Percentiles rank a stretch among this genome's conserved stretches.
phyloP scores from a whole-genome alignment of 2,888 invertebrate genomes.

The Cryptophagus acutangulus region DNA sequence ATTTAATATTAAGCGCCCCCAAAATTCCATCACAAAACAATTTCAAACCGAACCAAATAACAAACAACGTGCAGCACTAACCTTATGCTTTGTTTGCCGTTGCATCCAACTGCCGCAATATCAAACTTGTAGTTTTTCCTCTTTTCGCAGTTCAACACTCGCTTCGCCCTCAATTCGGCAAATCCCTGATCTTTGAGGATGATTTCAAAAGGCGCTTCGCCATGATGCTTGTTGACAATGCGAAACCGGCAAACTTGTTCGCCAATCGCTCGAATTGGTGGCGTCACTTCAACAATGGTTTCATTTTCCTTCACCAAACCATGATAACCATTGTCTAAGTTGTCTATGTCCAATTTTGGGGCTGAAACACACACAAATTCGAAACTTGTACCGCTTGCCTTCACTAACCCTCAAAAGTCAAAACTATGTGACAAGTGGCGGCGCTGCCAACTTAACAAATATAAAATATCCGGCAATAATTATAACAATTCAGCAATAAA shows the following conservation, averaged over 20 bases:
- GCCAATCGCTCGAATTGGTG: conserved; percentile 71
- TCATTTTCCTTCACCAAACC: conserved; percentile 91
- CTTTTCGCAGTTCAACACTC: conserved; percentile 88
- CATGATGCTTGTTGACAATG: conserved; percentile 87
- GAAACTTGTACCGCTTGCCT: too few relatives aligned
- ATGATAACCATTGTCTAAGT: conserved; percentile 84
- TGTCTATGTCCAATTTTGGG: conserved; percentile 71
- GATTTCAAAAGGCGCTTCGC: conserved; percentile 79
- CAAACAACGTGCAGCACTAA: too few relatives aligned
- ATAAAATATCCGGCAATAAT: too few relatives aligned
- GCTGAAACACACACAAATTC: too few relatives aligned
- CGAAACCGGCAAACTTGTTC: conserved; percentile 77
- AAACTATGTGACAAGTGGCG: too few relatives aligned
- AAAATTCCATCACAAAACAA: too few relatives aligned
- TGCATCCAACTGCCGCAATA: conserved; percentile 89
- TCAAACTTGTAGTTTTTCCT: conserved; percentile 93
- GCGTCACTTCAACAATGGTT: conserved; percentile 86
- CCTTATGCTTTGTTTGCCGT: conserved; percentile 63
- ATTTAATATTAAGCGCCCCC: too few relatives aligned
- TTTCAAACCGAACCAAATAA: too few relatives aligned
- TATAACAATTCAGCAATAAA: too few relatives aligned
- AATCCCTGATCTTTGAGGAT: conserved; percentile 57
- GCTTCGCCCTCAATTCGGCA: conserved; percentile 77
- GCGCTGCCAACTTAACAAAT: too few relatives aligned
- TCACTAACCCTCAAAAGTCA: too few relatives aligned